Base-by-base conservation (phyloP, 2,888 invertebrate species). In the Anorthoa munda region DNA sequence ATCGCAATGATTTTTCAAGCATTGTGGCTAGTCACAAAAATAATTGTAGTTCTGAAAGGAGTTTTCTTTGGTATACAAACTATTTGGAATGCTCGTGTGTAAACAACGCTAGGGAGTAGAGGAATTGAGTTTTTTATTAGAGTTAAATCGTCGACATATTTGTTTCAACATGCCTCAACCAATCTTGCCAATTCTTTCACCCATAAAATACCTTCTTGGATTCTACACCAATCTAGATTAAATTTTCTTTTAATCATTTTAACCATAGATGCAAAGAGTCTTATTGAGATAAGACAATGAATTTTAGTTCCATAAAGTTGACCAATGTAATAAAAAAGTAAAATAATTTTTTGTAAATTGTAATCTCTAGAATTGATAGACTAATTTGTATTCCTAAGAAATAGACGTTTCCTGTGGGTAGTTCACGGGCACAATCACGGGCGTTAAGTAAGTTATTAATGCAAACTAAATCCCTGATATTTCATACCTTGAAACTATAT, bases 1-100 rank as follows among this genome's bases (percentile, higher is more conserved):
- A 58, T 66, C 12, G 0, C 2, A 13, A 48, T 50, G 3, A 21
- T 31, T 66, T 60, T 66, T 82, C n/a, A 31, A 23, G 12, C 15
- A 46, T 18, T 21, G 1, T 4, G 31, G 50, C 72, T 51, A 58
- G 48, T 58, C 45, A 31, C 3, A 39, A 50, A 18, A 39, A n/a
- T 23, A n/a, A 15, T 21, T 26, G 0, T 18, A 13, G 1, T 51
- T 45, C 13, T 13, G 26, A 18, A 74, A 48, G 9, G 48, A 31
- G 23, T 13, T 64, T 21, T 73, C 13, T 13, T 59, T 18, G 12
- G 21, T 56, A 18, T 18, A 17, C 5, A 66, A 70, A 55, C 46
- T 66, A 26, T 69, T 72, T 59, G 4, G n/a, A 64, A 39, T 13
- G 12, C 1, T 13, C 4, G 39, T 15, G 17, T 50, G 13, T 26